phyloP scores from a whole-genome alignment of 2,797 vertebrate genomes.

The Limosa lapponica region DNA sequence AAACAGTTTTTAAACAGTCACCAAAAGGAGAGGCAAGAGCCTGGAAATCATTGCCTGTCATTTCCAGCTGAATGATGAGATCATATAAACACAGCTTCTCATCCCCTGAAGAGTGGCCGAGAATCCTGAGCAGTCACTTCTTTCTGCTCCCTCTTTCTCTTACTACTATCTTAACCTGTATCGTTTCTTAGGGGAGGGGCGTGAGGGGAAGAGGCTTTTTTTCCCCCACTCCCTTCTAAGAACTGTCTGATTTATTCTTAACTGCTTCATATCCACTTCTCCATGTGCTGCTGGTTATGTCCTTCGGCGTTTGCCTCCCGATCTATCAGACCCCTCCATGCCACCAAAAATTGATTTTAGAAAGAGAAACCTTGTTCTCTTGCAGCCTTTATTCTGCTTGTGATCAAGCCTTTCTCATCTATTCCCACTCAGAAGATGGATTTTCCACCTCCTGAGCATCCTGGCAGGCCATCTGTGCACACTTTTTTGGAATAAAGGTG shows the following conservation, averaged over 20 bases:
- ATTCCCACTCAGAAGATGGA: not conserved
- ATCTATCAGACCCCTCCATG: not conserved
- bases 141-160: not conserved
- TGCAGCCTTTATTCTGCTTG: not conserved
- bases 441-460: not conserved
- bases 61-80: not conserved
- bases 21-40: not conserved
- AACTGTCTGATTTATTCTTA: not conserved
- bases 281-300: not conserved
- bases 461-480: not conserved
- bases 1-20: not conserved
- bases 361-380: not conserved
- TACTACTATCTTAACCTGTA: not conserved
- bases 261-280: not conserved
- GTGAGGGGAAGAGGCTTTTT: rapidly evolving
- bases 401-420: not conserved
- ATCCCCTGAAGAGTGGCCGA: not conserved
- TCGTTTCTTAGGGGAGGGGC: not conserved
- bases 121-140: not conserved
- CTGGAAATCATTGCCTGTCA: not conserved
- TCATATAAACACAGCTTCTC: not conserved
- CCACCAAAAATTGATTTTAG: not conserved
- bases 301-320: not conserved
- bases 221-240: not conserved
- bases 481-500: not conserved